Percentiles rank a stretch among this genome's conserved stretches.
These are phyloP conservation scores for Macrobrachium rosenbergii DNA, from an alignment of 1,140 invertebrate species.

Conservation along the genomic window DNA sequence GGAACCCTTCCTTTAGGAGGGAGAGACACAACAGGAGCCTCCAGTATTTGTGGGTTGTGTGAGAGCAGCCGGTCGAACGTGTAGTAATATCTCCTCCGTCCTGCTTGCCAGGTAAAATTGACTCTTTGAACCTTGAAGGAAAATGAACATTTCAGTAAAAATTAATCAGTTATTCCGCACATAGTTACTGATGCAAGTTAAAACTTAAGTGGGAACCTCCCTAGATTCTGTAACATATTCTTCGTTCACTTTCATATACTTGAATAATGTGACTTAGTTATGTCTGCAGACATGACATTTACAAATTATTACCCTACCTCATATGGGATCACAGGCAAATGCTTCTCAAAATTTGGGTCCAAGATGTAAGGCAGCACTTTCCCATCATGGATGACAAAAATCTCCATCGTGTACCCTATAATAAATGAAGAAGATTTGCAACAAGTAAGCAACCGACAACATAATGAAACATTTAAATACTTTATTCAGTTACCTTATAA, in stretches of 20 bases:
- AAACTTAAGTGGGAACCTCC: not conserved
- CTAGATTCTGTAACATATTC: no score
- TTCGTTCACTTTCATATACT: no score
- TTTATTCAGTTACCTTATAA: not conserved
- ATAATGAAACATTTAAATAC: not conserved
- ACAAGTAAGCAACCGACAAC: not conserved
- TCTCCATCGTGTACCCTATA: slow-evolving; percentile 85
- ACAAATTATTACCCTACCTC: slow-evolving; percentile 76
- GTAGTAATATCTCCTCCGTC: slow-evolving; percentile 87
- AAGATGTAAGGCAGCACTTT: slow-evolving; percentile 86
- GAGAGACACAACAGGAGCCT: slow-evolving; percentile 88
- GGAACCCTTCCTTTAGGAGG: slow-evolving; percentile 87
- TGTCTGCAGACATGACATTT: not conserved
- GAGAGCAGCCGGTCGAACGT: slow-evolving; percentile 88
- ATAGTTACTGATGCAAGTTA: not conserved
- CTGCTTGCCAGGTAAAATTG: slow-evolving; percentile 93
- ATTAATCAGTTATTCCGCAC: not conserved
- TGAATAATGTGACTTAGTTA: no score
- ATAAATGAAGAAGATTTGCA: slow-evolving; percentile 29
- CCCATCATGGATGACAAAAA: slow-evolving; percentile 89
- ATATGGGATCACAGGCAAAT: slow-evolving; percentile 89
- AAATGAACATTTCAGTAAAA: no score
- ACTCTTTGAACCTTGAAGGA: slow-evolving; percentile 76
- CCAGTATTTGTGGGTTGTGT: slow-evolving; percentile 84
- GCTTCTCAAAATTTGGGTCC: slow-evolving; percentile 90